phyloP scores from a whole-genome alignment of 2,113 vertebrate genomes.

The Corapipo altera region DNA sequence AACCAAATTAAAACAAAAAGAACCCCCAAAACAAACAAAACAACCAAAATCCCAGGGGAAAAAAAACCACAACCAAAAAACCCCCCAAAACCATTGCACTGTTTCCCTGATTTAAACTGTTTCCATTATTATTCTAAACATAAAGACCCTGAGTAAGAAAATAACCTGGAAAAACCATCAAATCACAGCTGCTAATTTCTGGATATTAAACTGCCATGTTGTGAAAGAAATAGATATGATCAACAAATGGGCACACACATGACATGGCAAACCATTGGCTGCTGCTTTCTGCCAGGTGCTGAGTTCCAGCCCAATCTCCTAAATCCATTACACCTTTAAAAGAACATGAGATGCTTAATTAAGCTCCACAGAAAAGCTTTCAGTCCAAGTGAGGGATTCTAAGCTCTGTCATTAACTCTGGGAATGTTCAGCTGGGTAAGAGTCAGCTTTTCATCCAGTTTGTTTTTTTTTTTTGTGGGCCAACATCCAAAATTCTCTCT shows the following conservation, averaged over 20 bases:
- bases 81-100: neutral
- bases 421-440: neutral
- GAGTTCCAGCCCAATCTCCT: neutral
- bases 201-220: neutral
- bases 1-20: neutral
- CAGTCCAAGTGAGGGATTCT: neutral
- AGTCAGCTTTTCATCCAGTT: neutral
- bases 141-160: neutral
- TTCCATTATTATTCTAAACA: neutral
- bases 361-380: neutral
- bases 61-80: neutral
- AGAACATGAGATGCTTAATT: neutral
- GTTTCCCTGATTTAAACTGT: neutral
- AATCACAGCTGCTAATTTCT: neutral
- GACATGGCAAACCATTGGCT: neutral
- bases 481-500: neutral
- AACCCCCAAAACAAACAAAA: neutral
- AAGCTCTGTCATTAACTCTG: neutral
- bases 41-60: neutral
- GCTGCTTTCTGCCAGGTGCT: neutral
- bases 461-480: neutral
- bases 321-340: neutral
- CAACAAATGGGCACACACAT: neutral
- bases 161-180: neutral
- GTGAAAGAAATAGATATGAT: neutral